Percentiles rank a stretch among this genome's conserved stretches.
phyloP scores from a whole-genome alignment of 2,797 vertebrate species.

The Chloroceryle amazona region DNA sequence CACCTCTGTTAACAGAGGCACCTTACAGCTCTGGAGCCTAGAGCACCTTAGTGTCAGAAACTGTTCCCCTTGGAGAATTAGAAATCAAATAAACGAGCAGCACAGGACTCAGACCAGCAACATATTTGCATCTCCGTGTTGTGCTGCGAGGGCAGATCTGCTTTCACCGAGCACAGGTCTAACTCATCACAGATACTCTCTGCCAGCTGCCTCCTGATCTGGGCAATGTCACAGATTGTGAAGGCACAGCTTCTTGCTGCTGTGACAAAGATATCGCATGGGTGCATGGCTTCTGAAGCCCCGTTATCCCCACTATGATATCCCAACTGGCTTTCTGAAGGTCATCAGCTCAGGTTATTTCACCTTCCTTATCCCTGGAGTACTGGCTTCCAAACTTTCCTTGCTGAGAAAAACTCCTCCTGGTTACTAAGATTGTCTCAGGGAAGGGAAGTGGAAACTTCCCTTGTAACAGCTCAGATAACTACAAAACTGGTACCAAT shows the following conservation, averaged over 20 bases:
- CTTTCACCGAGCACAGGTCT: background rate
- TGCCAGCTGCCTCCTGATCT: background rate
- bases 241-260: background rate
- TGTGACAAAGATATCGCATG: fast-evolving
- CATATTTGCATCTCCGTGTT: fast-evolving
- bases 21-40: background rate
- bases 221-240: fast-evolving
- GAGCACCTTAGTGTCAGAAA: background rate
- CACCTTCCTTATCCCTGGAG: background rate
- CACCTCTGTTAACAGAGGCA: background rate
- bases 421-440: background rate
- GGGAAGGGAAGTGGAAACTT: background rate
- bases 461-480: background rate
- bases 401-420: background rate
- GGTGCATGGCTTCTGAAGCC: background rate
- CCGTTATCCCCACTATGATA: fast-evolving
- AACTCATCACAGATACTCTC: background rate
- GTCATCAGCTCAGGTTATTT: background rate
- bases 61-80: background rate
- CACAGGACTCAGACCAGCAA: background rate
- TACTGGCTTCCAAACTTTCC: background rate
- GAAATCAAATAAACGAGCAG: background rate
- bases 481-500: background rate
- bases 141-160: background rate
- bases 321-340: background rate